Base-by-base conservation (phyloP, 2,113 vertebrate species). In the Gorsachius goisagi region DNA sequence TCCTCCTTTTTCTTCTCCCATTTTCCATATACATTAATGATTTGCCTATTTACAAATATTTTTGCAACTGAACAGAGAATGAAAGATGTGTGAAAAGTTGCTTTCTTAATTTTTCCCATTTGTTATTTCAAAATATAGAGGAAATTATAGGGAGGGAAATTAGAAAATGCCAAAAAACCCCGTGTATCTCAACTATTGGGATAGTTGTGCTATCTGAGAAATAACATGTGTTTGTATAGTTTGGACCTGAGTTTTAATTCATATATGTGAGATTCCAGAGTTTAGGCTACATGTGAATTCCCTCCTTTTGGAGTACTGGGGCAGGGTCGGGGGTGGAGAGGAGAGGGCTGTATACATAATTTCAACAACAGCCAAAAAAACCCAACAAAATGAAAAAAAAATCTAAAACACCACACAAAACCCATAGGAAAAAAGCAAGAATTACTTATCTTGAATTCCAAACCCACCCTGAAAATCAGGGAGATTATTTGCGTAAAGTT, bases 301-400 rank as follows among this genome's bases (percentile, higher is more conserved):
- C 24, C 21, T 85, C n/a, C 52, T 67, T 88, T 68, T 47, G 62
- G 37, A 64, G 15, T 55, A 37, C 52, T 47, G 44, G 16, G 6
- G 5, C 6, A 1, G n/a, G 4, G 9, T 22, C 1, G n/a, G 3
- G 9, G 30, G 15, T 18, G 23, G 27, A 24, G 24, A 32, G 62
- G n/a, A 58, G 15, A 11, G 17, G 3, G 5, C 71, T 62, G 11
- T 28, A 5, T 37, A 44, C 8, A 22, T 59, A 39, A 58, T 62
- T 87, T 80, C 27, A 85, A 49, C 47, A 60, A 33, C 18, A 71
- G 12, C 23, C 26, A 44, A 64, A 47, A 66, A 32, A 5, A 4
- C 21, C 5, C 21, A 33, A 73, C 21, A 33, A 73, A 75, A 44
- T 44, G 41, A 44, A 44, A 44, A 44, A 44, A 44, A 44, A 44